These are phyloP conservation scores for Protaetia brevitarsis DNA, from an alignment of 1,140 invertebrate species.

Conservation along the genomic window DNA sequence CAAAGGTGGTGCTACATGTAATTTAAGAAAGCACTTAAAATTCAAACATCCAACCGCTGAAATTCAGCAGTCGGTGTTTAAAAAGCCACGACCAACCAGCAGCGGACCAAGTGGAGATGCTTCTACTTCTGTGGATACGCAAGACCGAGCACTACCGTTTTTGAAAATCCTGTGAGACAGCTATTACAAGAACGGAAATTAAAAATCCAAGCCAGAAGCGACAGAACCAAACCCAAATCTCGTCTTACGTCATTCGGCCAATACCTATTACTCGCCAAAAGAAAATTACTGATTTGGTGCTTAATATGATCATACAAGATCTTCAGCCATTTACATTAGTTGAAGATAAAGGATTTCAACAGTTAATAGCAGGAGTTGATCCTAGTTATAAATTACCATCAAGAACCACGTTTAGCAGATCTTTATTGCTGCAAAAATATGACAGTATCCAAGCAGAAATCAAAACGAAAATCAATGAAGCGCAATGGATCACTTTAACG, in stretches of 20 bases:
- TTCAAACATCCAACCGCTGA: background rate
- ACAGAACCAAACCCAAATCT: background rate
- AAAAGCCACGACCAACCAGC: no score
- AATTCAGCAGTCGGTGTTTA: no score
- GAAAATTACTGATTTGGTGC: constrained; percentile 30
- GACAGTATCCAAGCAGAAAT: background rate
- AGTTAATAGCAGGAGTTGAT: constrained; percentile 7
- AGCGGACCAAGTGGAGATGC: no score
- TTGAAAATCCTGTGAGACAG: no score
- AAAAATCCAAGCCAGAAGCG: no score
- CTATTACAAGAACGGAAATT: no score
- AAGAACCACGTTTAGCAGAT: background rate
- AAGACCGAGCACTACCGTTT: no score
- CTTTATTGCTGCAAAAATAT: background rate
- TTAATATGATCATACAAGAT: constrained; percentile 39
- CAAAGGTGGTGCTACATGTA: background rate
- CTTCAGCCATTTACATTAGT: constrained; percentile 36
- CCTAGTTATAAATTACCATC: background rate
- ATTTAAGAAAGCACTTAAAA: background rate
- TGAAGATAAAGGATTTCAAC: constrained; percentile 39
- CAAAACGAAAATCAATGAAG: background rate
- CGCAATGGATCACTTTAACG: background rate
- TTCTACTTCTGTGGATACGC: no score
- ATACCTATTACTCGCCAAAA: background rate
- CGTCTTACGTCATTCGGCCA: background rate